Evolutionary conservation across 2,888 invertebrate genomes (phyloP).

Genomic region (Ormia ochracea): DNA sequence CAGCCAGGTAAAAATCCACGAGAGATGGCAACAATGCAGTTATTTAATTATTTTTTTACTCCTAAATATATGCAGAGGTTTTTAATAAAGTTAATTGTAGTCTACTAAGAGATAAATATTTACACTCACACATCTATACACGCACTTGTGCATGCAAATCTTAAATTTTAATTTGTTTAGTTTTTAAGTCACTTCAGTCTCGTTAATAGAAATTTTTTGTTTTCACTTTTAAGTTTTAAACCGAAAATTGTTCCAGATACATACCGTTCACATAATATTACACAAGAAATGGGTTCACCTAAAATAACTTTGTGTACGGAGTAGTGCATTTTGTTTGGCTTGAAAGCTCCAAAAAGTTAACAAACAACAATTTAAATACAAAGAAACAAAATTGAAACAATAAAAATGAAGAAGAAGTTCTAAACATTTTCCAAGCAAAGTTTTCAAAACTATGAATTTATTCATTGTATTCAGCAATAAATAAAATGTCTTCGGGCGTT

Average conservation of each 20-base stretch:
- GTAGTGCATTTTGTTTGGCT: background rate
- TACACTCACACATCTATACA: too few species aligned
- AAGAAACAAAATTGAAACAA: slow-evolving; percentile 8
- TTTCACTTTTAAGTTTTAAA: background rate
- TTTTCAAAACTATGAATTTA: slow-evolving; percentile 1
- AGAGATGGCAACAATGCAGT: too few species aligned
- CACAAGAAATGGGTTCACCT: background rate
- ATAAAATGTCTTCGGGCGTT: slow-evolving; percentile 38
- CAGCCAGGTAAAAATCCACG: too few species aligned
- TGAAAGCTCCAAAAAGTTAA: slow-evolving; percentile 10
- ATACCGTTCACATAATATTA: background rate
- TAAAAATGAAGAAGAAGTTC: background rate
- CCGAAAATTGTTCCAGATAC: background rate
- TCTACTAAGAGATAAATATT: too few species aligned
- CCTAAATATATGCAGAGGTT: too few species aligned
- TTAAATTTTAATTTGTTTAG: too few species aligned
- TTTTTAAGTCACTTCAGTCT: too few species aligned
- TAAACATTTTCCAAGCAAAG: background rate
- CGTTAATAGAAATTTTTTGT: background rate
- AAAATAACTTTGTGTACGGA: slow-evolving; percentile 1
- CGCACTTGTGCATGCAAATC: too few species aligned
- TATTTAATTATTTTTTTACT: too few species aligned
- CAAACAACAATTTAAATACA: background rate
- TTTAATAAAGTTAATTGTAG: too few species aligned
- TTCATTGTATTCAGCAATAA: slow-evolving; percentile 12